A percentile compares a stretch with the other conserved stretches of the same genome.
Conservation (phyloP, 2,797 vertebrate genomes). For the Poecilia gillii region DNA sequence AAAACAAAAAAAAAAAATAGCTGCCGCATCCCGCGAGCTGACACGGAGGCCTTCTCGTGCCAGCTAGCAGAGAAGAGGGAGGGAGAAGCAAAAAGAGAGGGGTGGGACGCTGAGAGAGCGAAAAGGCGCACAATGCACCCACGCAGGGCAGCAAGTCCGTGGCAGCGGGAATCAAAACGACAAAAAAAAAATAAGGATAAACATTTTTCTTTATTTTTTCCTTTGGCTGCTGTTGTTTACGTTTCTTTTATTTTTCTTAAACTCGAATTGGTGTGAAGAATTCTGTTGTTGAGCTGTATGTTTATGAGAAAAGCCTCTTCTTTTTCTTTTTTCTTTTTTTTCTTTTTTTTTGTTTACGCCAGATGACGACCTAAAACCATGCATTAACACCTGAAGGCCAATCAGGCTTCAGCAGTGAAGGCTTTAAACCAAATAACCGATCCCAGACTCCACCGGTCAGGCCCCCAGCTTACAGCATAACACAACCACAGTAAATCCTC, state of each 20-base stretch:
- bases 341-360: conserved; percentile 53
- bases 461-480: conserved; percentile 21
- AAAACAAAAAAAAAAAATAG: conserved; percentile 22
- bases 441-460: conserved; percentile 27
- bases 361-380: conserved; percentile 32
- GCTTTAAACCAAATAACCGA: conserved; percentile 52
- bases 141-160: conserved; percentile 75
- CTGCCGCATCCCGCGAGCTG: conserved; percentile 77
- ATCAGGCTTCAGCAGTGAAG: conserved; percentile 32
- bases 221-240: conserved; percentile 74
- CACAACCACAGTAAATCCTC: conserved; percentile 47
- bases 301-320: conserved; percentile 63
- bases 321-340: conserved; percentile 58
- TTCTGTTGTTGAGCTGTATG: conserved; percentile 63
- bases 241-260: conserved; percentile 50
- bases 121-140: conserved; percentile 59
- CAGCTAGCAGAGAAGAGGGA: conserved; percentile 40
- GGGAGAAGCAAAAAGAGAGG: not conserved
- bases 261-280: conserved; percentile 60
- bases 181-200: conserved; percentile 48
- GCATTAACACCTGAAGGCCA: conserved; percentile 34
- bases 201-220: not conserved
- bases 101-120: conserved; percentile 51
- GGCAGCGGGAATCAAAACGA: conserved; percentile 62
- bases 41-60: conserved; percentile 76